Percentiles rank a stretch among this genome's conserved stretches.
These are phyloP conservation scores for Crenuchus spilurus DNA, from an alignment of 2,797 vertebrate genomes.

Conservation along the genomic window DNA sequence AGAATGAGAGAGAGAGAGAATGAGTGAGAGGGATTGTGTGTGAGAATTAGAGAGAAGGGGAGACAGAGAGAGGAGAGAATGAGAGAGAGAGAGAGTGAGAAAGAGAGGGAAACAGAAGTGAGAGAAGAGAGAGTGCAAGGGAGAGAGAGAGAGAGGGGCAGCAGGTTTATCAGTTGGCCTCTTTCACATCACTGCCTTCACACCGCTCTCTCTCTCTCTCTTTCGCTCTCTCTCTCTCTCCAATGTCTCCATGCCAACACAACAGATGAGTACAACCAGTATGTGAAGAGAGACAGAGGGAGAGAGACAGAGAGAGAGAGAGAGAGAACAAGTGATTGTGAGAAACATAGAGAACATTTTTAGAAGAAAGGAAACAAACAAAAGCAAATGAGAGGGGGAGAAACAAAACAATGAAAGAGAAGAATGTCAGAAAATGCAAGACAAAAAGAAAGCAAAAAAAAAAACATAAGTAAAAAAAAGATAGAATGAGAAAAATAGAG, in stretches of 20 bases:
- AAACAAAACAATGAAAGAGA: too few species aligned
- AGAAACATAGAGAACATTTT: too few species aligned
- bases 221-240: too few species aligned
- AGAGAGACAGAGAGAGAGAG: slow-evolving; percentile 35
- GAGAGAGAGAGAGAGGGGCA: slow-evolving; percentile 40
- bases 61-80: slow-evolving; percentile 18
- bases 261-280: slow-evolving; percentile 25
- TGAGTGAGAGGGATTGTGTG: too few species aligned
- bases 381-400: too few species aligned
- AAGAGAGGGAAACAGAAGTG: not conserved
- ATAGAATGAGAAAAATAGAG: too few species aligned
- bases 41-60: slow-evolving; percentile 19
- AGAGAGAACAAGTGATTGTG: too few species aligned
- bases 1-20: not conserved
- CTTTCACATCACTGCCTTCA: slow-evolving; percentile 54
- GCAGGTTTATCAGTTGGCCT: slow-evolving; percentile 29
- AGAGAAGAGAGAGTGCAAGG: not conserved
- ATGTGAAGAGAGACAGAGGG: slow-evolving; percentile 33
- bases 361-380: too few species aligned
- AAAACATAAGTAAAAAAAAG: too few species aligned
- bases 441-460: too few species aligned
- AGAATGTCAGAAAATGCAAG: too few species aligned
- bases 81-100: slow-evolving; percentile 29
- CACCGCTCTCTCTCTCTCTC: too few species aligned
- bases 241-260: slow-evolving; percentile 41